These are phyloP conservation scores for Sarcophaga bullata DNA, from an alignment of 1,140 invertebrate genomes.

Conservation along the genomic window DNA sequence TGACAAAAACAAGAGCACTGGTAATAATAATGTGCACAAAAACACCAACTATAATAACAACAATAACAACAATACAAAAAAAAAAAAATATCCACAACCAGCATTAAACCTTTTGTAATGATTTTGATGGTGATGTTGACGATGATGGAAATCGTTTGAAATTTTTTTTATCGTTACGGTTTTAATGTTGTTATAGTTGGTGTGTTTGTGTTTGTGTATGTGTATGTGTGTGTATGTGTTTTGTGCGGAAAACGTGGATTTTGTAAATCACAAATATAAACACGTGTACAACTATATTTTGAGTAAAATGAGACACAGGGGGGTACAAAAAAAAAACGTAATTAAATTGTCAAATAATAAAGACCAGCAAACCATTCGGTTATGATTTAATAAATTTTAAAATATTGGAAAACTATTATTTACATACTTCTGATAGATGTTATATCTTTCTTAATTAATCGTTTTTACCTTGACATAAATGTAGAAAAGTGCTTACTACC, in stretches of 20 bases:
- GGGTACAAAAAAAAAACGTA: background rate
- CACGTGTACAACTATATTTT: background rate
- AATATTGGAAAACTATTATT: no score
- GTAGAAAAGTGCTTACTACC: no score
- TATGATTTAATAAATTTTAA: no score
- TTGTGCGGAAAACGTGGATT: background rate
- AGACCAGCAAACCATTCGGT: background rate
- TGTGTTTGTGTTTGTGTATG: background rate
- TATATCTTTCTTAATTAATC: no score
- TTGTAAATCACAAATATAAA: conserved; percentile 23
- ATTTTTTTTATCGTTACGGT: background rate
- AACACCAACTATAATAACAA: no score
- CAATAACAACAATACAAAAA: no score
- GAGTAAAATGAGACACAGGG: no score
- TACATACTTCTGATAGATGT: no score
- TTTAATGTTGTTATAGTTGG: background rate
- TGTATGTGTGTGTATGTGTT: background rate
- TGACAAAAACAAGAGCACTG: background rate
- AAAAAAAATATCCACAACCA: background rate
- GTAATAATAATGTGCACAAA: background rate
- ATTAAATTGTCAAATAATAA: conserved; percentile 1
- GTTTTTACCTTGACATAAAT: no score
- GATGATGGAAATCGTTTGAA: conserved; percentile 30
- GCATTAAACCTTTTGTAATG: conserved; percentile 5
- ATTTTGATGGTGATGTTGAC: background rate